Base-by-base conservation (phyloP, 2,797 vertebrate genomes). In the Myotis planiceps region DNA sequence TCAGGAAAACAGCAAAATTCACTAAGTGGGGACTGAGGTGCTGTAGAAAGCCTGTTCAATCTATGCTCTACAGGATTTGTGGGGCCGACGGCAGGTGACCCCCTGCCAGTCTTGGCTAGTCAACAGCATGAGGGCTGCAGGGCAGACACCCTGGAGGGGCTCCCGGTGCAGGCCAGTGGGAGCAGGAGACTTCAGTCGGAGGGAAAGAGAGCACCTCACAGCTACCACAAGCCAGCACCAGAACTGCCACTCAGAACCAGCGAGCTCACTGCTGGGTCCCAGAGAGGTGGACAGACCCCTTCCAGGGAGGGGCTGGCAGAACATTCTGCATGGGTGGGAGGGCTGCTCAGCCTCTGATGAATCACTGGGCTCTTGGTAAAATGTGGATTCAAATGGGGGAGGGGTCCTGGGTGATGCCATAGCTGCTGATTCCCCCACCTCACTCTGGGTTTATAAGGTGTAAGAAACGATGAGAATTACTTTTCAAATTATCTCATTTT, bases 1-100 rank as follows among this genome's bases (percentile, higher is more conserved):
- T 93, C 23, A 96, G 86, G 81, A 90, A 78, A 53, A 97, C 25
- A 94, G 37, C 47, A 65, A 49, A 72, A 49, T 42, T 37, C 51
- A 68, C 75, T 32, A 37, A 91, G 90, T 87, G 68, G 58, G 18
- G 12, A 8, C 0, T 21, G 51, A 27, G 21, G 25, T 14, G 23
- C 2, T 4, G 2, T 2, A 68, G 66, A 21, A 18, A 51, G 34
- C 16, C n/a, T 58, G 25, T 66, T 55, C 39, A 2, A 1, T 16
- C 55, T 16, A 2, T 3, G 23, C 23, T 78, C 79, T 9, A 14
- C 2, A 32, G 83, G 72, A 25, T 25, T 21, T 49, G 23, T 2
- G 0, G 23, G 23, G n/a, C 39, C 27, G 14, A 79, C n/a, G 9
- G 47, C 65, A 3, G 9, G 15, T 2, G 23, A 18, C 13, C 37